Percentiles rank a stretch among this genome's conserved stretches.
These are phyloP conservation scores for Trissonchulus sp. DNA, from an alignment of 2,888 invertebrate species.

Conservation along the genomic window DNA sequence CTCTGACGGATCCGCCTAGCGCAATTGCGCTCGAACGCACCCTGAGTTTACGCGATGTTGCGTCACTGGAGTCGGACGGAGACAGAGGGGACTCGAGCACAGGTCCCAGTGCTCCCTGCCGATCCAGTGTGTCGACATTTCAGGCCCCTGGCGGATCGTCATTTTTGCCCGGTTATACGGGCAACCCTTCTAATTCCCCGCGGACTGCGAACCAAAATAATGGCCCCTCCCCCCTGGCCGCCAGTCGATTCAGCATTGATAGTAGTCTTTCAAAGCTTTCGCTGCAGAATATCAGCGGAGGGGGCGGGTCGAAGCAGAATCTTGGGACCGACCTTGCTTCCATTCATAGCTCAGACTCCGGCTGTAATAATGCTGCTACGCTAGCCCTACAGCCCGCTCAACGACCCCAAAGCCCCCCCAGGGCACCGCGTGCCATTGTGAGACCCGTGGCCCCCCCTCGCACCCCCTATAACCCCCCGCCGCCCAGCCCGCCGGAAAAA, in stretches of 20 bases:
- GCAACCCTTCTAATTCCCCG: neutral
- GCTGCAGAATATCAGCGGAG: too few relatives aligned
- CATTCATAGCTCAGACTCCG: too few relatives aligned
- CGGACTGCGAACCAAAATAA: too few relatives aligned
- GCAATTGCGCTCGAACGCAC: neutral
- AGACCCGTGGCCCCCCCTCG: conserved; percentile 31
- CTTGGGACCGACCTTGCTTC: neutral
- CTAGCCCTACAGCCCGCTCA: conserved; percentile 6
- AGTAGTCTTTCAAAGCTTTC: too few relatives aligned
- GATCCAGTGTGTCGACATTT: too few relatives aligned
- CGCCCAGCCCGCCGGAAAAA: neutral
- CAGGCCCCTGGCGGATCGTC: too few relatives aligned
- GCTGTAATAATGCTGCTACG: neutral
- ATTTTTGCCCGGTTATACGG: too few relatives aligned
- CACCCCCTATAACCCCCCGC: neutral
- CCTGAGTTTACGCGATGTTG: neutral
- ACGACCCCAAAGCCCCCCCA: conserved; percentile 1
- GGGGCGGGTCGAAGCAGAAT: neutral
- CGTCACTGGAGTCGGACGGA: too few relatives aligned
- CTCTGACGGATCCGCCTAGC: neutral
- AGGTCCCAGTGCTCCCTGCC: neutral
- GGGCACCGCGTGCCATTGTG: conserved; percentile 33
- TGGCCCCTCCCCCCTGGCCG: neutral
- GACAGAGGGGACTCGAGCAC: neutral
- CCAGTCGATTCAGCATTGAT: too few relatives aligned